phyloP scores from a whole-genome alignment of 2,888 invertebrate genomes.

The Thymelicus sylvestris region DNA sequence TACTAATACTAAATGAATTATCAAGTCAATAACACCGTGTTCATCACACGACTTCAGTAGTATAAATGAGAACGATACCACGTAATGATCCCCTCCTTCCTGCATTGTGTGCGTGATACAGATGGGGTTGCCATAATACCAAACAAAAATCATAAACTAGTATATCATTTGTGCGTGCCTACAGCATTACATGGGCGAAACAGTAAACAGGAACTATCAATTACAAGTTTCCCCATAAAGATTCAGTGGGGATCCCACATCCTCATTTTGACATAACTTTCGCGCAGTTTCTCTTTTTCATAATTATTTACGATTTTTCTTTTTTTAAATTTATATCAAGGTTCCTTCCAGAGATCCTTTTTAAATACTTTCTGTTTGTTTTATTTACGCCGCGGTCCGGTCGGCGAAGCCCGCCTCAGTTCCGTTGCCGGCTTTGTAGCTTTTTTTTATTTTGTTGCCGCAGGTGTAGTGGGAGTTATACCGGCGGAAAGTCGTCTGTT shows the following conservation, averaged over 20 bases:
- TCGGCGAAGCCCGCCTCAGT: slow-evolving; percentile 62
- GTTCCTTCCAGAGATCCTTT: slow-evolving; percentile 35
- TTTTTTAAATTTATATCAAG: slow-evolving; percentile 33
- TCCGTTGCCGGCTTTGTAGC: slow-evolving; percentile 78
- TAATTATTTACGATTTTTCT: slow-evolving; percentile 22
- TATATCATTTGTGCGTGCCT: slow-evolving; percentile 72
- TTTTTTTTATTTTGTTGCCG: slow-evolving; percentile 81
- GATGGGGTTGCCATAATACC: slow-evolving; percentile 60
- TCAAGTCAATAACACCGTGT: slow-evolving; percentile 72
- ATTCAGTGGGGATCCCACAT: slow-evolving; percentile 64
- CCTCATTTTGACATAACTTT: slow-evolving; percentile 53
- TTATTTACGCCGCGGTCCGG: slow-evolving; percentile 67
- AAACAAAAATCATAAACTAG: slow-evolving; percentile 64
- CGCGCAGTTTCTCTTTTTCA: slow-evolving; percentile 31
- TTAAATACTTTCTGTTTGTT: slow-evolving; percentile 58
- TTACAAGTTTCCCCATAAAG: slow-evolving; percentile 77
- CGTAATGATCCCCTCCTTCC: slow-evolving; percentile 62
- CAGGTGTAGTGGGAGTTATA: slow-evolving; percentile 87
- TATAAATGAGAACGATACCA: slow-evolving; percentile 65
- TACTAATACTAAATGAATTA: slow-evolving; percentile 74
- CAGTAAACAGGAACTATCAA: slow-evolving; percentile 76
- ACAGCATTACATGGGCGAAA: slow-evolving; percentile 74
- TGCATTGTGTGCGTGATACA: slow-evolving; percentile 75
- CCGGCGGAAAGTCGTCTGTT: slow-evolving; percentile 86
- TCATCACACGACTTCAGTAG: slow-evolving; percentile 68